Evolutionary conservation across 2,797 vertebrate species (phyloP).

Genomic region (Fratercula arctica): DNA sequence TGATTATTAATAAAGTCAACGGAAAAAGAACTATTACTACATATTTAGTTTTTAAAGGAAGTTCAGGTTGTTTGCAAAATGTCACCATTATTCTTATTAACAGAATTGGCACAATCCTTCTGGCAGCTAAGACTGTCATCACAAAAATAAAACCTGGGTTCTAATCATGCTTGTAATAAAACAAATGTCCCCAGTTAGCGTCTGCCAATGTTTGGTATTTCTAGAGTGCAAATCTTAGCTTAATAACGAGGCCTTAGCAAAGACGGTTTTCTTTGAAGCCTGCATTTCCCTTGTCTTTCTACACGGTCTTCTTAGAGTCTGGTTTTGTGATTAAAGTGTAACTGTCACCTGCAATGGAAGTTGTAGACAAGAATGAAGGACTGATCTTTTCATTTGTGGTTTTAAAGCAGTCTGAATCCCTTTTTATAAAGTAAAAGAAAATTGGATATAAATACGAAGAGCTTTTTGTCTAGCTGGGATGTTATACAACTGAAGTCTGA

Average conservation of each 20-base stretch:
- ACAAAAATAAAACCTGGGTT: constrained; percentile 2
- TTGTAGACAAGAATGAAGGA: neutral
- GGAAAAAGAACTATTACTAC: neutral
- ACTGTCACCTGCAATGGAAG: neutral
- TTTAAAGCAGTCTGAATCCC: neutral
- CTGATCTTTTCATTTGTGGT: neutral
- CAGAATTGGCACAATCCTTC: neutral
- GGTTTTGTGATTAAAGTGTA: neutral
- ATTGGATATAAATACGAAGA: neutral
- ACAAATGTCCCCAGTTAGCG: neutral
- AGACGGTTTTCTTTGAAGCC: neutral
- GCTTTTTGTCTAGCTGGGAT: neutral
- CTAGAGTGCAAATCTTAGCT: neutral
- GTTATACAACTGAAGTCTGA: neutral
- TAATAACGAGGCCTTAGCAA: neutral
- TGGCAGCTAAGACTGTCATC: constrained; percentile 6
- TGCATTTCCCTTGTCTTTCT: neutral
- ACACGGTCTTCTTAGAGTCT: neutral
- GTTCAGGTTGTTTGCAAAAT: neutral
- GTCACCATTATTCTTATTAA: neutral
- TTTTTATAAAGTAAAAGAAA: neutral
- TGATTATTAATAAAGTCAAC: constrained; percentile 43
- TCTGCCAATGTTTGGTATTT: neutral
- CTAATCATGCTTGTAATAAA: neutral
- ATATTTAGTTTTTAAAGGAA: neutral